A percentile compares a stretch with the other conserved stretches of the same genome.
Evolutionary conservation across 2,113 vertebrate species (phyloP).

Genomic region (Perognathus longimembris): DNA sequence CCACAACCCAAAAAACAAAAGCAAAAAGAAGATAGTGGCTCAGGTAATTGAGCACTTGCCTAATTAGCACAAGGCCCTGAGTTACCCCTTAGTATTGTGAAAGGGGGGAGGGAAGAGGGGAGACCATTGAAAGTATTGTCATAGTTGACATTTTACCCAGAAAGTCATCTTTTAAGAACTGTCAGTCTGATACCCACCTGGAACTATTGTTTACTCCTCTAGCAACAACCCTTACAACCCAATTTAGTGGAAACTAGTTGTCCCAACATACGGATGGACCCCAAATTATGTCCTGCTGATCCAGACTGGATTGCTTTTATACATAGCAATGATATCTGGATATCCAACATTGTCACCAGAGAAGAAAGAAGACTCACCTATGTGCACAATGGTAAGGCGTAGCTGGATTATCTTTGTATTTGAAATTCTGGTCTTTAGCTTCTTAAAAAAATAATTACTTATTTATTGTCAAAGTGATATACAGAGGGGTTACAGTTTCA

Average conservation of each 20-base stretch:
- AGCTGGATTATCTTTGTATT: neutral
- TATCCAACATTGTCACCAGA: conserved; percentile 88
- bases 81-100: too few species aligned
- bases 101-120: too few species aligned
- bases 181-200: conserved; percentile 35
- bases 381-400: conserved; percentile 88
- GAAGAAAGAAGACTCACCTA: conserved; percentile 90
- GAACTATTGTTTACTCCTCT: conserved; percentile 71
- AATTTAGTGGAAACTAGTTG: conserved; percentile 89
- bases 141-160: conserved; percentile 57
- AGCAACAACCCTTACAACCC: conserved; percentile 90
- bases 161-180: conserved; percentile 40
- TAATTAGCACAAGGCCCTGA: too few species aligned
- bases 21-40: too few species aligned
- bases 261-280: conserved; percentile 92
- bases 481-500: too few species aligned
- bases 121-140: conserved; percentile 41
- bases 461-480: too few species aligned
- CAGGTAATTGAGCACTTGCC: too few species aligned
- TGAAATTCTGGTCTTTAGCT: conserved; percentile 53
- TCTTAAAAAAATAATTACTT: too few species aligned
- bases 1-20: too few species aligned
- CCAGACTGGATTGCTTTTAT: conserved; percentile 91
- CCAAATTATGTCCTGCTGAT: conserved; percentile 90
- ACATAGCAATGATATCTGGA: conserved; percentile 91